Evolutionary conservation across 2,113 vertebrate species (phyloP).

Genomic region (Anarhynchus alexandrinus): DNA sequence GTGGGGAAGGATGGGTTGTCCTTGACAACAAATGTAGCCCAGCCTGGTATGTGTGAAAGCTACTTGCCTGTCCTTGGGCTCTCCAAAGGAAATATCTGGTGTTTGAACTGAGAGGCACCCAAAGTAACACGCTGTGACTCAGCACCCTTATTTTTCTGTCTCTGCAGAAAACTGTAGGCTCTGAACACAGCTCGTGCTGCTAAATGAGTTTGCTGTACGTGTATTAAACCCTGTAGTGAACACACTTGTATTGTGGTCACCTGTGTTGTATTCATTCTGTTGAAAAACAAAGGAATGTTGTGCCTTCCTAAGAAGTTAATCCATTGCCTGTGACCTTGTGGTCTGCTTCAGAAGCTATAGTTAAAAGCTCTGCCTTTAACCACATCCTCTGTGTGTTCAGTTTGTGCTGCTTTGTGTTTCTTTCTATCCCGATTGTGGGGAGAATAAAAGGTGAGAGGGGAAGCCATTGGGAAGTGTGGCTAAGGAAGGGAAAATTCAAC

Average conservation of each 20-base stretch:
- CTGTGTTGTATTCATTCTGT: not conserved
- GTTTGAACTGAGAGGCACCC: not conserved
- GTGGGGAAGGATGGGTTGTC: not conserved
- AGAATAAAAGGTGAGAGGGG: slow-evolving; percentile 15
- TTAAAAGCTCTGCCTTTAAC: slow-evolving; percentile 23
- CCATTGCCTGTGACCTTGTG: not conserved
- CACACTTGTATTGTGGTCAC: not conserved
- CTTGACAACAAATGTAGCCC: not conserved
- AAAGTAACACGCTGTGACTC: not conserved
- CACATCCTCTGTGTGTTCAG: not conserved
- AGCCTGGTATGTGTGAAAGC: not conserved
- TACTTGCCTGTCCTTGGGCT: not conserved
- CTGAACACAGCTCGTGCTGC: not conserved
- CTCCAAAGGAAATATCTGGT: not conserved
- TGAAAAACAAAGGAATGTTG: not conserved
- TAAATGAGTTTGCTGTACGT: not conserved
- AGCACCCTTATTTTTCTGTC: not conserved
- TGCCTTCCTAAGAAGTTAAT: not conserved
- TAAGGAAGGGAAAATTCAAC: not conserved
- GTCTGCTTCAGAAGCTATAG: not conserved
- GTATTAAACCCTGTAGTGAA: not conserved
- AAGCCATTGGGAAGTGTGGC: not conserved
- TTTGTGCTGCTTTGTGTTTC: not conserved
- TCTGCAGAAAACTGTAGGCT: not conserved
- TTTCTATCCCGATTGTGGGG: not conserved